Percentiles rank a stretch among this genome's conserved stretches.
Evolutionary conservation across 2,888 invertebrate species (phyloP).

Genomic region (Epirrhoe alternata): DNA sequence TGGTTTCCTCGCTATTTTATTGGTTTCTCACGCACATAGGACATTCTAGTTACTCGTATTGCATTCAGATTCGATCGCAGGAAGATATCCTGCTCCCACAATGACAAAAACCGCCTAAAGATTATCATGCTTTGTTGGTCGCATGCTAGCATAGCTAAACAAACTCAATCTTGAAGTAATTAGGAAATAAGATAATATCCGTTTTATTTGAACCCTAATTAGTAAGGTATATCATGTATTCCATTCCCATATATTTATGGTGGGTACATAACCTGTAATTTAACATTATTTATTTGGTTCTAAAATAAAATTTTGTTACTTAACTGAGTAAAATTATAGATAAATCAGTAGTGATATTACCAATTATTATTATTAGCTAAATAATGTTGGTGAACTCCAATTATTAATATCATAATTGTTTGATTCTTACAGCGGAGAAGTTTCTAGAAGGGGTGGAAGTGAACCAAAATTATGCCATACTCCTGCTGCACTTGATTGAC

Average conservation of each 20-base stretch:
- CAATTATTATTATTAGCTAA: too few relatives aligned
- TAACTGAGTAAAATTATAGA: too few relatives aligned
- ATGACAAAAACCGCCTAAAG: neutral
- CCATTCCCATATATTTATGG: too few relatives aligned
- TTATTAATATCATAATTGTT: neutral
- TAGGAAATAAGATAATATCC: too few relatives aligned
- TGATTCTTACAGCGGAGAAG: conserved; percentile 90
- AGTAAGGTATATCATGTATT: too few relatives aligned
- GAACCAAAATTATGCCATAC: conserved; percentile 95
- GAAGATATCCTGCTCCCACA: neutral
- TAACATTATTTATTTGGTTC: too few relatives aligned
- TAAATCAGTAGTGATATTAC: too few relatives aligned
- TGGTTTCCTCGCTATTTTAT: neutral
- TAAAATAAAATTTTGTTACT: too few relatives aligned
- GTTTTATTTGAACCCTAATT: too few relatives aligned
- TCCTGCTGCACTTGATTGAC: conserved; percentile 94
- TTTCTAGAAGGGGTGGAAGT: conserved; percentile 95
- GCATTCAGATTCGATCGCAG: neutral
- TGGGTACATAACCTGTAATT: too few relatives aligned
- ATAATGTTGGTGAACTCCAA: too few relatives aligned
- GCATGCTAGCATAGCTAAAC: neutral
- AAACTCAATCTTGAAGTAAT: too few relatives aligned
- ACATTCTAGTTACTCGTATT: neutral
- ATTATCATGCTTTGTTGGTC: neutral
- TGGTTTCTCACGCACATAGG: neutral